A percentile compares a stretch with the other conserved stretches of the same genome.
Evolutionary conservation across 1,140 invertebrate genomes (phyloP).

Genomic region (Archivesica marissinica): DNA sequence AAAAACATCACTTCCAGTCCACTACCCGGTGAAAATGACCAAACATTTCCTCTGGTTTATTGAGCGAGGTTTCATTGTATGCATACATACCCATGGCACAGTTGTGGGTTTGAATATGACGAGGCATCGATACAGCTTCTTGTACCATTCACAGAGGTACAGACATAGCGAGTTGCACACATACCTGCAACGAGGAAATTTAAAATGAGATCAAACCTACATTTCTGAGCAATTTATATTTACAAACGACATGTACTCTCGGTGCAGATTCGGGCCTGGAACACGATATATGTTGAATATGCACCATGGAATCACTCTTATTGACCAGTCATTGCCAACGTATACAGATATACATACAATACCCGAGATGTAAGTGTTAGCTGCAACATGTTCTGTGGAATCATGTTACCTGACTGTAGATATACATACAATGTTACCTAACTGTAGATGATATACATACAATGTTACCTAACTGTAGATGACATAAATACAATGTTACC

Average conservation of each 20-base stretch:
- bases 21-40: background rate
- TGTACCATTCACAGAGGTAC: slow-evolving; percentile 30
- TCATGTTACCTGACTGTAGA: slow-evolving; percentile 34
- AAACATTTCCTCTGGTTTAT: background rate
- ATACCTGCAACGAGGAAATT: slow-evolving; percentile 24
- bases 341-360: slow-evolving; percentile 8
- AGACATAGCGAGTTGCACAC: slow-evolving; percentile 19
- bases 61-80: background rate
- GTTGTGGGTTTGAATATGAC: background rate
- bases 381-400: slow-evolving; percentile 16
- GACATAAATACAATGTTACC: no score
- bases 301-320: no score
- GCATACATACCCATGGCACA: slow-evolving; percentile 32
- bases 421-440: background rate
- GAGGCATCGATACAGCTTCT: background rate
- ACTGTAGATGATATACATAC: no score
- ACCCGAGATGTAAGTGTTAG: slow-evolving; percentile 2
- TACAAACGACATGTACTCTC: background rate
- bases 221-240: background rate
- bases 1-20: background rate
- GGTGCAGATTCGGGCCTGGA: background rate
- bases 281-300: no score
- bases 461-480: no score
- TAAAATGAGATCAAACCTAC: background rate
- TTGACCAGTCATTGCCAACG: no score